Evolutionary conservation across 2,113 vertebrate species (phyloP).

Genomic region (Nothocercus julius): DNA sequence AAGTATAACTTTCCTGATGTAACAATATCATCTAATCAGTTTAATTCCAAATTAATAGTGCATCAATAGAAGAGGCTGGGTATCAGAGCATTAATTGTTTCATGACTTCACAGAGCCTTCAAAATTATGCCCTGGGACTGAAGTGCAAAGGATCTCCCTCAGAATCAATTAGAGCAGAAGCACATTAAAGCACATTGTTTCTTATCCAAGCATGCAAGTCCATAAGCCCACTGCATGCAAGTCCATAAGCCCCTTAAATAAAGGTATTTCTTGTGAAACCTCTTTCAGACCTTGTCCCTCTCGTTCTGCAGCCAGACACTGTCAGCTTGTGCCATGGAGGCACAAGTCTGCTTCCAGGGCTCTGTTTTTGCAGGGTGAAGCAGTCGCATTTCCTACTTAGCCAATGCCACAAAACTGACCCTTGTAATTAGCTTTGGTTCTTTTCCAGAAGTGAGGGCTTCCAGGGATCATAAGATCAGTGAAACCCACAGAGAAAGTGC

Average conservation of each 20-base stretch:
- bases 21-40: background rate
- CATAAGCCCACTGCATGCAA: background rate
- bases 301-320: background rate
- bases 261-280: background rate
- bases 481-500: background rate
- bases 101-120: background rate
- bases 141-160: background rate
- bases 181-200: background rate
- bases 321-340: background rate
- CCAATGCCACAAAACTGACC: background rate
- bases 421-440: slow-evolving; percentile 22
- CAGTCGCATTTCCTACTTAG: background rate
- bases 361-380: background rate
- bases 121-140: background rate
- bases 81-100: background rate
- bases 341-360: background rate
- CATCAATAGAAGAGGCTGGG: background rate
- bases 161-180: background rate
- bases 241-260: background rate
- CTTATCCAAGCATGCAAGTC: background rate
- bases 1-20: background rate
- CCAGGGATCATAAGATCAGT: background rate
- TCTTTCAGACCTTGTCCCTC: background rate
- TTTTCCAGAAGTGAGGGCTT: background rate
- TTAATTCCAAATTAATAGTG: background rate